Percentiles rank a stretch among this genome's conserved stretches.
phyloP scores from a whole-genome alignment of 2,113 vertebrate genomes.

The Cygnus atratus region DNA sequence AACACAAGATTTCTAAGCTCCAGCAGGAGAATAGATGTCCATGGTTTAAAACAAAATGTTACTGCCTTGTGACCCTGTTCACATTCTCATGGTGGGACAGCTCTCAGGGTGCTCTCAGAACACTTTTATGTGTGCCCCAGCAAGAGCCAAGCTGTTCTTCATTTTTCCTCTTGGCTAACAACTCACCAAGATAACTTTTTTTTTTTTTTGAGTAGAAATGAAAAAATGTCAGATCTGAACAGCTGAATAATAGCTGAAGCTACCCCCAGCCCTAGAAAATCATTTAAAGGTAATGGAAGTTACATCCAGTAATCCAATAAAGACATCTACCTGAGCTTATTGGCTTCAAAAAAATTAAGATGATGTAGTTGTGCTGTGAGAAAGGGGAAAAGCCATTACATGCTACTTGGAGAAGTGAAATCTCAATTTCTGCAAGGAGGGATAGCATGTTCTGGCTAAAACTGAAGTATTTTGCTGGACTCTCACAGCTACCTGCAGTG shows the following conservation, averaged over 20 bases:
- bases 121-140: rapidly evolving
- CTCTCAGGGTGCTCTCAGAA: neutral
- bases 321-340: neutral
- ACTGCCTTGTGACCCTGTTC: neutral
- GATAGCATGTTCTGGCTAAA: neutral
- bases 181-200: neutral
- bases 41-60: neutral
- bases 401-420: neutral
- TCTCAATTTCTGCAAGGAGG: neutral
- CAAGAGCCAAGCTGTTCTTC: neutral
- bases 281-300: neutral
- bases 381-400: neutral
- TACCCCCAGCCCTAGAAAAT: neutral
- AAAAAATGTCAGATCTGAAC: neutral
- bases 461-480: rapidly evolving
- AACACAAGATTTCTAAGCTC: neutral
- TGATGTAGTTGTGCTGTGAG: neutral
- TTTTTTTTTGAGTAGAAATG: neutral
- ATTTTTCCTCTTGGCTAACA: neutral
- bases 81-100: neutral
- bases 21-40: neutral
- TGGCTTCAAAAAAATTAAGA: rapidly evolving
- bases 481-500: neutral
- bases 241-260: neutral
- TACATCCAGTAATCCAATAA: neutral